Base-by-base conservation (phyloP, 2,888 invertebrate genomes). In the Noctua comes region DNA sequence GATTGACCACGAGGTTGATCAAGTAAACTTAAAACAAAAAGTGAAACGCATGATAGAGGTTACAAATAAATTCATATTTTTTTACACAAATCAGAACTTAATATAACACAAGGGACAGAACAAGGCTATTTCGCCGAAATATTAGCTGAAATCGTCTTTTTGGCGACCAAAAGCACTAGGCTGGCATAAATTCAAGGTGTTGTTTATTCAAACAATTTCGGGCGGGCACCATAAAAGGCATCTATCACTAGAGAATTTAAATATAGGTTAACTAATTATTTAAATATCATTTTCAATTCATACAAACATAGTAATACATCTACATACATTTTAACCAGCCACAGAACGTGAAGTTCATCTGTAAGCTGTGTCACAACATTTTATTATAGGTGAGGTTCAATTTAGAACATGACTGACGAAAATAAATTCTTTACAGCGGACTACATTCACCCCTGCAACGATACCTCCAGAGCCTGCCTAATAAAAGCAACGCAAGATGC, bases 361-460 rank as follows among this genome's bases (percentile, higher is more conserved):
- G 62, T 62, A 21, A 62, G 31, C 31, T 18, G 1, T 31, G 8
- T 31, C 62, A 31, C 31, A 1, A 8, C 18, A 18, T 16, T 16
- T 57, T 24, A 51, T 6, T 43, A 40, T 40, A 59, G 6, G 1
- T 51, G 8, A 54, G 24, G 54, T 54, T 54, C 13, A 40, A 10
- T 6, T 27, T 10, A 59, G 4, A n/a, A n/a, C 2, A 62, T 31
- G 24, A 57, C 62, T 48, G 24, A 71, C 27, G 5, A 59, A 40
- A 62, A 18, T 1, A 68, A 10, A 36, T 68, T 70, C 1, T 77
- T 88, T 83, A 69, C 92, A 97, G 97, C 97, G 57, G 95, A 96
- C 86, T 97, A 79, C 86, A 96, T 97, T 65, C 93, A 92, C 57
- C 95, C 96, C 0, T 97, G 96, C 88, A 94, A 94, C 70, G 92